Conservation (phyloP, 2,797 vertebrate species). For the Lepidocolaptes lacrymiger region DNA sequence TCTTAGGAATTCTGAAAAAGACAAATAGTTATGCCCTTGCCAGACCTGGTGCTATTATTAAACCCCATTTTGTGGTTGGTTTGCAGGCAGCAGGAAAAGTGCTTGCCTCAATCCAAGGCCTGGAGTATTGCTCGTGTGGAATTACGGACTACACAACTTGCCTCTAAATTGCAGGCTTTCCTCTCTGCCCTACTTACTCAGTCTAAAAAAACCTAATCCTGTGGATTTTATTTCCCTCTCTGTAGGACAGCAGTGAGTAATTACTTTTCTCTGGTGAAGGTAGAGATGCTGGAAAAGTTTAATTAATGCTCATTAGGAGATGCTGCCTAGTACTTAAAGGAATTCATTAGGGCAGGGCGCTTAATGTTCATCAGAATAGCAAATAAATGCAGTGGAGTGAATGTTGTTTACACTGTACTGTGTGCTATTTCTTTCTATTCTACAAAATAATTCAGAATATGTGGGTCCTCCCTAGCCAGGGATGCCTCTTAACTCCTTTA, state of each 20-base stretch:
- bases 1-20: background rate
- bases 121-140: background rate
- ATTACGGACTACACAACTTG: background rate
- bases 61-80: background rate
- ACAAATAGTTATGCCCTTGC: background rate
- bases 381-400: background rate
- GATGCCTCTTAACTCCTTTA: background rate
- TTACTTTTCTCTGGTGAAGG: slow-evolving; percentile 62
- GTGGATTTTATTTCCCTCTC: slow-evolving; percentile 56
- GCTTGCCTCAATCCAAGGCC: background rate
- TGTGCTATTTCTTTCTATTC: rapidly evolving
- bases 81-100: background rate
- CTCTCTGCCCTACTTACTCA: slow-evolving; percentile 49
- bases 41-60: background rate
- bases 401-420: background rate
- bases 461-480: background rate
- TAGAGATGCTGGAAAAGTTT: slow-evolving; percentile 37
- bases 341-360: background rate
- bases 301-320: slow-evolving; percentile 58
- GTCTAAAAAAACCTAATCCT: slow-evolving; percentile 36
- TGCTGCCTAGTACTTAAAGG: slow-evolving; percentile 11
- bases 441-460: background rate
- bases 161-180: background rate
- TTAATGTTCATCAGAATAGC: background rate
- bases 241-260: slow-evolving; percentile 50